Evolutionary conservation across 2,888 invertebrate genomes (phyloP).

Genomic region (Timema podura): DNA sequence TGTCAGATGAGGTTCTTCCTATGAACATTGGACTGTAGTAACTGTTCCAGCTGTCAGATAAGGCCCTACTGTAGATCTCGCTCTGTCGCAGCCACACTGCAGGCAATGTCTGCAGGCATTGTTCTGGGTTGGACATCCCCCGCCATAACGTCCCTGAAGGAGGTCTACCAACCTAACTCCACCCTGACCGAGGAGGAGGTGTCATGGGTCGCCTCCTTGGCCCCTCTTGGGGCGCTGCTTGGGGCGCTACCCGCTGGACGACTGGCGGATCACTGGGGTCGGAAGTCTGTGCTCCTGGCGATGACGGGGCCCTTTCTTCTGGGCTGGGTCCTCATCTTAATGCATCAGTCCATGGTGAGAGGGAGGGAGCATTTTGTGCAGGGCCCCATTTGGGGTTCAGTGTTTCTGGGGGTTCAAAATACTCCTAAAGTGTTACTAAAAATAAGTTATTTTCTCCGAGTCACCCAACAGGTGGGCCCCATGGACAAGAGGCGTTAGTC

Average conservation of each 20-base stretch:
- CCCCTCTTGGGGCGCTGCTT: constrained; percentile 72
- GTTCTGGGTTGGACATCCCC: constrained; percentile 51
- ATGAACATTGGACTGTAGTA: too few relatives aligned
- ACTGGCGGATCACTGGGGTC: constrained; percentile 64
- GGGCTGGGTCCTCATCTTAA: constrained; percentile 67
- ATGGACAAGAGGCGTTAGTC: too few relatives aligned
- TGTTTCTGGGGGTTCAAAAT: too few relatives aligned
- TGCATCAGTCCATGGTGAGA: too few relatives aligned
- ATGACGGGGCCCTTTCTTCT: constrained; percentile 45
- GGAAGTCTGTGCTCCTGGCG: constrained; percentile 50
- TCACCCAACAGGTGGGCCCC: too few relatives aligned
- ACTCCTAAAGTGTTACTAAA: too few relatives aligned
- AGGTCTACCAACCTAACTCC: constrained; percentile 30
- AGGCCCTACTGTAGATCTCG: too few relatives aligned
- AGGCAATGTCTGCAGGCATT: constrained; percentile 47
- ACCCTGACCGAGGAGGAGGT: constrained; percentile 1
- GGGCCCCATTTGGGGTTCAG: too few relatives aligned
- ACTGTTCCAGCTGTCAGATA: too few relatives aligned
- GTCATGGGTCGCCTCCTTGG: constrained; percentile 66
- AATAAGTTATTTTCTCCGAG: too few relatives aligned
- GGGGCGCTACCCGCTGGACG: constrained; percentile 73
- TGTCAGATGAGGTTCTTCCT: too few relatives aligned
- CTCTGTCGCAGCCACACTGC: constrained; percentile 46
- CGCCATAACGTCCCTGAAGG: constrained; percentile 40
- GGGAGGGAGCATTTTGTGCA: too few relatives aligned